Evolutionary conservation across 2,113 vertebrate genomes (phyloP), one percentile per base, ranked within the genome.

Genomic region (Willisornis vidua): DNA sequence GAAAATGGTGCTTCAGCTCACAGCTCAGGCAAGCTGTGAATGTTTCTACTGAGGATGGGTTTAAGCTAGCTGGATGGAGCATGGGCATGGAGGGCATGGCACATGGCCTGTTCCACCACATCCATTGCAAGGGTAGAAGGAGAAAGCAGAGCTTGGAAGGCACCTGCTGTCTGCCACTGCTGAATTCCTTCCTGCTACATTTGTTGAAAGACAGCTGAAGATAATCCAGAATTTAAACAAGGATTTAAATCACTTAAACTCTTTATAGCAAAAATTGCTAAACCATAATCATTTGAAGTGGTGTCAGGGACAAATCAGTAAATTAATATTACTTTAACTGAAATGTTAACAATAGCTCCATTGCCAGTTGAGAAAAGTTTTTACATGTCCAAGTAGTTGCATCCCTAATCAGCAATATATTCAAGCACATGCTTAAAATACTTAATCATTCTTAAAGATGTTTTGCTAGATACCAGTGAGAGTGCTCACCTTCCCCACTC

Each of bases 371-470:
- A 85, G 46, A 37, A 52, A 96, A 87, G 59, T 41, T 83, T 51
- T 91, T 95, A 70, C 43, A 59, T 8, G n/a, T 88, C 65, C 1
- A 1, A 93, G 46, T 33, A 93, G 59, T 1, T 91, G 70, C 45
- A 82, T 87, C 65, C 22, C 45, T 89, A 57, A 87, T 62, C 54
- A 94, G 73, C 45, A 83, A 67, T 59, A 35, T 43, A 90, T 68
- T 81, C 58, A 72, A 84, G 48, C 57, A 84, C 55, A 92, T n/a
- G 79, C 29, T 90, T 86, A 80, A 92, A 96, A 90, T 58, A 49
- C 62, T 86, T 93, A 63, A 89, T 88, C 33, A 93, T 58, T 83
- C 63, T 91, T 85, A 41, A 89, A 97, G 45, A 33, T 77, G 67
- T 43, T 93, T 88, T 71, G 46, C 67, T 90, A 93, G 93, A 87